These are phyloP conservation scores for Lagria hirta DNA, from an alignment of 2,888 invertebrate genomes.

Conservation along the genomic window DNA sequence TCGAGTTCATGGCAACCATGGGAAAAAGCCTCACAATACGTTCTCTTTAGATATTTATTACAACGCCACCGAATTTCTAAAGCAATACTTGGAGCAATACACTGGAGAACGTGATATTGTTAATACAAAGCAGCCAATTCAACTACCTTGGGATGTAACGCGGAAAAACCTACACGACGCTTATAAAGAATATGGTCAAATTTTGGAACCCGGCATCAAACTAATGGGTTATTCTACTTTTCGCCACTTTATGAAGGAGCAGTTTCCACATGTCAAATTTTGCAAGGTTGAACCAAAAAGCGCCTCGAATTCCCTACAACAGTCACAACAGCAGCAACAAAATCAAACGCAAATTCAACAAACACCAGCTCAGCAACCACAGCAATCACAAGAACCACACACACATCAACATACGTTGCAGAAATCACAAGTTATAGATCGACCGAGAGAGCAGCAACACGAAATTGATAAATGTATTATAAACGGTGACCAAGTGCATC, in stretches of 20 bases:
- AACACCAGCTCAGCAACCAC: slow-evolving; percentile 54
- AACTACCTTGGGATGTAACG: slow-evolving; percentile 61
- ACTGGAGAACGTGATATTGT: slow-evolving; percentile 58
- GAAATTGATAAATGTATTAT: slow-evolving; percentile 62
- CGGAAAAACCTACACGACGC: slow-evolving; percentile 74
- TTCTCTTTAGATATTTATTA: slow-evolving; percentile 77
- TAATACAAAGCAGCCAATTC: slow-evolving; percentile 58
- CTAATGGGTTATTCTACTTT: slow-evolving; percentile 81
- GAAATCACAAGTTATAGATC: slow-evolving; percentile 14
- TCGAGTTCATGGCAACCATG: slow-evolving; percentile 76
- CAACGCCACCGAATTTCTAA: slow-evolving; percentile 75
- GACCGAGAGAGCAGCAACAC: slow-evolving; percentile 34
- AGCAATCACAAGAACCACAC: slow-evolving; percentile 56
- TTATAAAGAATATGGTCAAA: slow-evolving; percentile 72
- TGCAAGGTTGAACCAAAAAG: slow-evolving; percentile 63
- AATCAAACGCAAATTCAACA: slow-evolving; percentile 54
- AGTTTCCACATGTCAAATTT: slow-evolving; percentile 77
- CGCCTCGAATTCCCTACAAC: slow-evolving; percentile 49
- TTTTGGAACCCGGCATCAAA: slow-evolving; percentile 69
- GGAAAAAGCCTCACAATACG: slow-evolving; percentile 78
- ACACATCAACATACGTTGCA: slow-evolving; percentile 36
- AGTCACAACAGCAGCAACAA: slow-evolving; percentile 50
- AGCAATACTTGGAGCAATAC: slow-evolving; percentile 70
- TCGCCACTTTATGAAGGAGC: slow-evolving; percentile 78
- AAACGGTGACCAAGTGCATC: slow-evolving; percentile 58